phyloP scores from a whole-genome alignment of 2,888 invertebrate species.

The Caenorhabditis parvicauda region DNA sequence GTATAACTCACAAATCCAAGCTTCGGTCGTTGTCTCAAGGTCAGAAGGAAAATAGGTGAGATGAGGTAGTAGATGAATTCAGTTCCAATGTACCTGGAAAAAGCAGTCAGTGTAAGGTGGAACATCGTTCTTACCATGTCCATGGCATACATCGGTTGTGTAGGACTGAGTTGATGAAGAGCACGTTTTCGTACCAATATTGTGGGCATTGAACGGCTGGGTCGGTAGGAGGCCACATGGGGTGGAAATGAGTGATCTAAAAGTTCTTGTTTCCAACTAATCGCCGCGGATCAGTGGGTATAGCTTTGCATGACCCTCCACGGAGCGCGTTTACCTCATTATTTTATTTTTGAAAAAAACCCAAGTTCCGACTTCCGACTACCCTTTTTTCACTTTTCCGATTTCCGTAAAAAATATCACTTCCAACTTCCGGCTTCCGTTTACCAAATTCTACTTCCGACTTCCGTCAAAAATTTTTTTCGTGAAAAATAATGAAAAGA shows the following conservation, averaged over 20 bases:
- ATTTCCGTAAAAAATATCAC: no score
- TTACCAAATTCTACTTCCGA: no score
- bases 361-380: no score
- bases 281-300: neutral
- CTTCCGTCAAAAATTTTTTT: no score
- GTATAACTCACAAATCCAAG: conserved; percentile 38
- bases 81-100: conserved; percentile 58
- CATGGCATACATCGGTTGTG: conserved; percentile 62
- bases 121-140: conserved; percentile 61
- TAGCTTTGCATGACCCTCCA: neutral
- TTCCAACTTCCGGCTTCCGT: no score
- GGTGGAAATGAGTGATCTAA: conserved; percentile 56
- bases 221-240: conserved; percentile 62
- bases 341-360: no score
- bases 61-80: conserved; percentile 62
- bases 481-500: no score
- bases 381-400: no score
- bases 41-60: conserved; percentile 59
- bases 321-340: no score
- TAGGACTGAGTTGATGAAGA: conserved; percentile 48
- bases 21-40: conserved; percentile 46
- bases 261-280: neutral
- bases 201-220: conserved; percentile 60
- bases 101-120: neutral
- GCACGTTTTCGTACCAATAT: conserved; percentile 55